phyloP scores from a whole-genome alignment of 2,888 invertebrate species.

The Lasioglossum pauxillum region DNA sequence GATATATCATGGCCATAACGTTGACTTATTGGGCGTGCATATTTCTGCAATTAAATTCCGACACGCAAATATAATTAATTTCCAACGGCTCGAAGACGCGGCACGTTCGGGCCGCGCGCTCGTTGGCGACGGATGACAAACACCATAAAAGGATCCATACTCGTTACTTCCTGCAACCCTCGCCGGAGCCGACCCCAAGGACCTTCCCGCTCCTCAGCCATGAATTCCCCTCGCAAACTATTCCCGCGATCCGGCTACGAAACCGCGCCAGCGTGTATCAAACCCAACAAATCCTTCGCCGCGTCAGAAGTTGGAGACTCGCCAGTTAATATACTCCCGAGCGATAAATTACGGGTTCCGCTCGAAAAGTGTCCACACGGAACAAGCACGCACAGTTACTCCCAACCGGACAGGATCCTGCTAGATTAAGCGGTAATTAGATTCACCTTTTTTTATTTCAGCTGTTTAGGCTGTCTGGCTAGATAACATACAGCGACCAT shows the following conservation, averaged over 20 bases:
- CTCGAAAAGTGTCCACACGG: conserved; percentile 59
- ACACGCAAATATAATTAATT: conserved; percentile 25
- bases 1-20: not conserved
- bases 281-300: conserved; percentile 59
- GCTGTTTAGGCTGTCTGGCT: not conserved
- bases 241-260: conserved; percentile 39
- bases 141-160: conserved; percentile 20
- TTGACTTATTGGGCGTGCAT: not conserved
- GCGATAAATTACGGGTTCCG: conserved; percentile 60
- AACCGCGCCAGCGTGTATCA: conserved; percentile 62
- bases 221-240: conserved; percentile 36
- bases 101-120: not conserved
- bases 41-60: conserved; percentile 13
- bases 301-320: conserved; percentile 64
- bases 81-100: conserved; percentile 10
- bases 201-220: conserved; percentile 6
- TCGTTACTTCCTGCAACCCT: conserved; percentile 9
- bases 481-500: not conserved
- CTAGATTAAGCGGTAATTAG: not conserved
- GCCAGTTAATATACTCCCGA: conserved; percentile 72
- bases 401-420: not conserved
- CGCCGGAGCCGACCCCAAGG: conserved; percentile 17
- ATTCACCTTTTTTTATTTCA: not conserved
- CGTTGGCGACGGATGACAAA: conserved; percentile 18
- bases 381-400: conserved; percentile 14